These are phyloP conservation scores for Esox lucius DNA, from an alignment of 2,797 vertebrate genomes.

Conservation along the genomic window DNA sequence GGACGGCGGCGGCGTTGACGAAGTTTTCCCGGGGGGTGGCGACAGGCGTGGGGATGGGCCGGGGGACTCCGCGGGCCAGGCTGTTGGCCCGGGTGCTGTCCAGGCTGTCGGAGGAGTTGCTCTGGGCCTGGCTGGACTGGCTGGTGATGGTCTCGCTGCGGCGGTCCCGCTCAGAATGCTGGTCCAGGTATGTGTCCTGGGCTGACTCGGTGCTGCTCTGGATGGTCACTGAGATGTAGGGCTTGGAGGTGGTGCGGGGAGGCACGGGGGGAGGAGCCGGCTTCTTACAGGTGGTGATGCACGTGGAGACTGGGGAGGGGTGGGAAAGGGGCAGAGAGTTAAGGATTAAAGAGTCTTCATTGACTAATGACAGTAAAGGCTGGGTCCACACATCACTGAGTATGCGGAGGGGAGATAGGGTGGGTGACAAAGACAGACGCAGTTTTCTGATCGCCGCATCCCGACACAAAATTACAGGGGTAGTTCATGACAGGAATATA, in stretches of 20 bases:
- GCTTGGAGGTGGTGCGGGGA: conserved; percentile 95
- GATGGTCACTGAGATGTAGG: conserved; percentile 97
- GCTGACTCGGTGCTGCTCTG: conserved; percentile 99
- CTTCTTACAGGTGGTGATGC: conserved; percentile 97
- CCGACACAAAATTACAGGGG: neutral
- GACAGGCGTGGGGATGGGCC: conserved; percentile 75
- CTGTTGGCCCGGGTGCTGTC: conserved; percentile 92
- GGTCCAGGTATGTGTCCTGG: conserved; percentile 96
- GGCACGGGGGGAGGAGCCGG: conserved; percentile 91
- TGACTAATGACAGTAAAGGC: neutral
- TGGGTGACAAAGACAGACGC: neutral
- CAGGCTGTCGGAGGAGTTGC: conserved; percentile 96
- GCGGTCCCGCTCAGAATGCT: conserved; percentile 78
- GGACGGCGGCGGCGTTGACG: conserved; percentile 61
- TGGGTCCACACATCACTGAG: neutral
- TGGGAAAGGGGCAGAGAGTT: neutral
- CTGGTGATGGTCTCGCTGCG: conserved; percentile 91
- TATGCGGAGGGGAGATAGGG: neutral
- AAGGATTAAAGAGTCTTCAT: neutral
- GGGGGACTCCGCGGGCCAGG: conserved; percentile 80
- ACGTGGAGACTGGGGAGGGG: conserved; percentile 84
- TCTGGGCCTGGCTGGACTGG: conserved; percentile 90
- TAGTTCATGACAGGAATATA: too few relatives aligned
- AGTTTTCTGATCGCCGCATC: neutral
- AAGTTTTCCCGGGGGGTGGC: conserved; percentile 68